Evolutionary conservation across 2,888 invertebrate genomes (phyloP).

Genomic region (Acronicta aceris): DNA sequence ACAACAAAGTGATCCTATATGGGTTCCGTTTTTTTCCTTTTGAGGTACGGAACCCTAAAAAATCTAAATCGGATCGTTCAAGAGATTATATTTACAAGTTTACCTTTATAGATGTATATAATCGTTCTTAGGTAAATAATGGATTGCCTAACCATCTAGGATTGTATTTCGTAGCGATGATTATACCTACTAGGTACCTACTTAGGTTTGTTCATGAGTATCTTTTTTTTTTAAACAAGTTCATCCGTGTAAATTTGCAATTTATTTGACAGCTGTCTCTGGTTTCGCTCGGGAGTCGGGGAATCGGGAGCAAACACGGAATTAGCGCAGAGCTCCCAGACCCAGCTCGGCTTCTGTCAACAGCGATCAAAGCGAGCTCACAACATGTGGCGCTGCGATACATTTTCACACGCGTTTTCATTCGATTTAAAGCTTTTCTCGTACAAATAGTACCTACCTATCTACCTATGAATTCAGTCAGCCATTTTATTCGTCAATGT

Average conservation of each 20-base stretch:
- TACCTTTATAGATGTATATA: too few relatives aligned
- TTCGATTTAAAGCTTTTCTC: slow-evolving; percentile 44
- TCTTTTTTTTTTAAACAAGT: slow-evolving; percentile 11
- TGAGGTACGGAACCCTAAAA: too few relatives aligned
- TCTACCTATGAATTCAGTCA: not conserved
- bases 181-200: too few relatives aligned
- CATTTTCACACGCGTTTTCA: slow-evolving; percentile 60
- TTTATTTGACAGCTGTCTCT: slow-evolving; percentile 31
- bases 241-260: slow-evolving; percentile 22
- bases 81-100: too few relatives aligned
- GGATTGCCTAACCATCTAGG: too few relatives aligned
- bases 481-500: not conserved
- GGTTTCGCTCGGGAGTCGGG: slow-evolving; percentile 17
- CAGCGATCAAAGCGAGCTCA: slow-evolving; percentile 64
- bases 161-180: too few relatives aligned
- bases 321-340: slow-evolving; percentile 56
- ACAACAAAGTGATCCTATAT: too few relatives aligned
- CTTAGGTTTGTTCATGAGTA: too few relatives aligned
- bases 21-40: too few relatives aligned
- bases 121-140: too few relatives aligned
- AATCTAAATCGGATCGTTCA: too few relatives aligned
- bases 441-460: slow-evolving; percentile 4
- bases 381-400: slow-evolving; percentile 55
- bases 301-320: slow-evolving; percentile 54
- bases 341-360: slow-evolving; percentile 55